A percentile compares a stretch with the other conserved stretches of the same genome.
These are phyloP conservation scores for Azemiops feae DNA, from an alignment of 2,113 vertebrate genomes.

Conservation along the genomic window DNA sequence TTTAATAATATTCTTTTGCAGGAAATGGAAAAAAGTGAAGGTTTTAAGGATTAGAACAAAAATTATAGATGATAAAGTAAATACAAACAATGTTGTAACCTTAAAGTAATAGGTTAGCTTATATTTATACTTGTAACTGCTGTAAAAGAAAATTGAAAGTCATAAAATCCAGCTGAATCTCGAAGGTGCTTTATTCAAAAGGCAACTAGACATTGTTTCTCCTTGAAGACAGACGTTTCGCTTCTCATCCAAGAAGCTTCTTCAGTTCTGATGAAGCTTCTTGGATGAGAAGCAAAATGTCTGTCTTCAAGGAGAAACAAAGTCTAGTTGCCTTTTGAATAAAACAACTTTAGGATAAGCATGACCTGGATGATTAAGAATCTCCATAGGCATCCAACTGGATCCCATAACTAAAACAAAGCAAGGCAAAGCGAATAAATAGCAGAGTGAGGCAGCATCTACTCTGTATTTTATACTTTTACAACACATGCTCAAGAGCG, in stretches of 20 bases:
- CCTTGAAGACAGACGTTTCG: neutral
- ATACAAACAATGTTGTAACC: neutral
- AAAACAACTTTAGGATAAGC: neutral
- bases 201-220: neutral
- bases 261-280: neutral
- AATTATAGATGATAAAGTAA: neutral
- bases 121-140: neutral
- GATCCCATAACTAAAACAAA: neutral
- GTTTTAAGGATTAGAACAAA: neutral
- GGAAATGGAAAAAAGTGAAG: neutral
- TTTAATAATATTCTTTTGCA: neutral
- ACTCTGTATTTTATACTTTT: neutral
- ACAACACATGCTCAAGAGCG: neutral
- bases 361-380: neutral
- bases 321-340: neutral
- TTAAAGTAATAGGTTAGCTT: neutral
- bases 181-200: neutral
- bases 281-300: neutral
- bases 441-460: neutral
- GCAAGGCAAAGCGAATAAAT: neutral
- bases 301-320: neutral
- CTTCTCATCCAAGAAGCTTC: neutral
- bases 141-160: neutral
- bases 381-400: neutral
- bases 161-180: neutral